Percentiles rank a stretch among this genome's conserved stretches.
phyloP scores from a whole-genome alignment of 1,140 invertebrate species.

The Drosophila ercepeae region DNA sequence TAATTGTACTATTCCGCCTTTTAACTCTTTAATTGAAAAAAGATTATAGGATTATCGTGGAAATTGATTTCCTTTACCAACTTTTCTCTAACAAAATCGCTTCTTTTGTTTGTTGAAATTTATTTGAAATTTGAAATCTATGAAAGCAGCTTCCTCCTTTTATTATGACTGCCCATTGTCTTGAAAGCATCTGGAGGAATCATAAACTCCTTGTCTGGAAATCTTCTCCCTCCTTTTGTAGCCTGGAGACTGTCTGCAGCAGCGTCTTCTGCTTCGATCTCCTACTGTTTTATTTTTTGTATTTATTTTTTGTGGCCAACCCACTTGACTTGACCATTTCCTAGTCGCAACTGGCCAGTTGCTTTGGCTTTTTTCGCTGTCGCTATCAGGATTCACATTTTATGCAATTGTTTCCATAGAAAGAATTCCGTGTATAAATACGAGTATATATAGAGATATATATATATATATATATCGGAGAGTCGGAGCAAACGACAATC shows the following conservation, averaged over 20 bases:
- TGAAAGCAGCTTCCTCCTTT: conserved; percentile 1
- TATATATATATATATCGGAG: conserved; percentile 14
- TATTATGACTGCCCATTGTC: conserved; percentile 37
- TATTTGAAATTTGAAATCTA: conserved; percentile 3
- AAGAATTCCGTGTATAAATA: conserved; percentile 75
- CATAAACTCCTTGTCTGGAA: conserved; percentile 32
- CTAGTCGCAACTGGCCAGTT: conserved; percentile 7
- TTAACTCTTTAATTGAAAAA: neutral
- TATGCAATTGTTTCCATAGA: conserved; percentile 82
- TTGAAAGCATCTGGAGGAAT: conserved; percentile 30
- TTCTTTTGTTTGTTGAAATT: neutral
- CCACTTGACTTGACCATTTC: conserved; percentile 50
- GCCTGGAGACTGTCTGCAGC: neutral
- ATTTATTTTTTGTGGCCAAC: conserved; percentile 21
- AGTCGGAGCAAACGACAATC: conserved; percentile 12
- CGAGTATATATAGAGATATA: conserved; percentile 1
- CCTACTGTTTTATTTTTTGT: conserved; percentile 32
- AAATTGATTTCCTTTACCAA: neutral
- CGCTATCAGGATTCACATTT: conserved; percentile 80
- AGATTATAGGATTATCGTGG: neutral
- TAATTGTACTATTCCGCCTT: neutral
- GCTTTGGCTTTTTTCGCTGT: conserved; percentile 41
- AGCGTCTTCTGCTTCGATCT: conserved; percentile 13
- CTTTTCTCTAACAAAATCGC: neutral
- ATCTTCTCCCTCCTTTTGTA: conserved; percentile 13